Evolutionary conservation across 2,113 vertebrate species (phyloP).

Genomic region (Vulpes vulpes): DNA sequence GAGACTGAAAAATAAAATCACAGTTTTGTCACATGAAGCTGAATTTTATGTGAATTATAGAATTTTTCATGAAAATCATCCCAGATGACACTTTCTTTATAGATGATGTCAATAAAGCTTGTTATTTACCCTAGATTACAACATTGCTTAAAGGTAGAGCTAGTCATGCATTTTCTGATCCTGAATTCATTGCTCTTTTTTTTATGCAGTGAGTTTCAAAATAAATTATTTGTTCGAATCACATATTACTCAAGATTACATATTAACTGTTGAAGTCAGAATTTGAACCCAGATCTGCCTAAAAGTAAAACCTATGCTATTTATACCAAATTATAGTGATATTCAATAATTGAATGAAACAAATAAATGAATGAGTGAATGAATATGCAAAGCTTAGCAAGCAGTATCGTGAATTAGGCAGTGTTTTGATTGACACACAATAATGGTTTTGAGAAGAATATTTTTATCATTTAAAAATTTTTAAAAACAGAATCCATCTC

Average conservation of each 20-base stretch:
- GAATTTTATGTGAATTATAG: background rate
- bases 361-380: background rate
- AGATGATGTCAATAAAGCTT: background rate
- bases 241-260: background rate
- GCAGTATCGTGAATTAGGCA: background rate
- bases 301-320: background rate
- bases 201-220: background rate
- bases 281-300: background rate
- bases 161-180: background rate
- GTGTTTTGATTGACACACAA: background rate
- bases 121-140: background rate
- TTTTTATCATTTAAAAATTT: background rate
- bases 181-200: background rate
- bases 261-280: background rate
- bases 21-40: background rate
- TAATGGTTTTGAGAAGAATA: background rate
- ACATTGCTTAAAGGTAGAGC: background rate
- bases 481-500: background rate
- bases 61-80: background rate
- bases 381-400: background rate
- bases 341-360: background rate
- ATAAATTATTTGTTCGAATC: background rate
- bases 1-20: background rate
- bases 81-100: background rate
- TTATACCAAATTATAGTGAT: background rate